Conservation (phyloP, 2,888 invertebrate genomes). For the Eupithecia exiguata region DNA sequence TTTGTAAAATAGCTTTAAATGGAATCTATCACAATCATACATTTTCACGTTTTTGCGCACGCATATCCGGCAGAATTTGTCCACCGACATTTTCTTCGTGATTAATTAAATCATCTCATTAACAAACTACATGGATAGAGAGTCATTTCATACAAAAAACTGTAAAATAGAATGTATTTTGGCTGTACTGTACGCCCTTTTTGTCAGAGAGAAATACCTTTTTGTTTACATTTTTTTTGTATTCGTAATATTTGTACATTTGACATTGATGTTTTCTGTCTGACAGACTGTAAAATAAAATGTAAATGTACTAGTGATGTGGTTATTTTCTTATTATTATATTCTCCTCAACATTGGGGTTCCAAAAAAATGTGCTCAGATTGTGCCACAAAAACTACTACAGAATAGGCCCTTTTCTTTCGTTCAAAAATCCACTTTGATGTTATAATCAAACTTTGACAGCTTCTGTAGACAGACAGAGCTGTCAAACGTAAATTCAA, state of each 20-base stretch:
- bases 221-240: slow-evolving; percentile 11
- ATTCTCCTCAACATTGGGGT: no score
- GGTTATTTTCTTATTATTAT: no score
- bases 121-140: not conserved
- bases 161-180: not conserved
- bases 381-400: not conserved
- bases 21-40: slow-evolving; percentile 59
- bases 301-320: no score
- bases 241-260: not conserved
- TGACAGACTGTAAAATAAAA: no score
- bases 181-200: not conserved
- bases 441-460: slow-evolving; percentile 1
- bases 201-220: no score
- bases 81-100: slow-evolving; percentile 51
- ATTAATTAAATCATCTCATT: not conserved
- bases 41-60: slow-evolving; percentile 61
- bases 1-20: slow-evolving; percentile 67
- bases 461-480: not conserved
- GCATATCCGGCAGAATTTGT: slow-evolving; percentile 70
- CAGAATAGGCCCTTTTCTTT: not conserved
- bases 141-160: slow-evolving; percentile 1
- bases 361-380: not conserved
- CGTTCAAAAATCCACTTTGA: no score
- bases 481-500: not conserved
- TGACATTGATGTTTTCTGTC: not conserved